phyloP scores from a whole-genome alignment of 2,888 invertebrate genomes.

The Isotomurus palustris region DNA sequence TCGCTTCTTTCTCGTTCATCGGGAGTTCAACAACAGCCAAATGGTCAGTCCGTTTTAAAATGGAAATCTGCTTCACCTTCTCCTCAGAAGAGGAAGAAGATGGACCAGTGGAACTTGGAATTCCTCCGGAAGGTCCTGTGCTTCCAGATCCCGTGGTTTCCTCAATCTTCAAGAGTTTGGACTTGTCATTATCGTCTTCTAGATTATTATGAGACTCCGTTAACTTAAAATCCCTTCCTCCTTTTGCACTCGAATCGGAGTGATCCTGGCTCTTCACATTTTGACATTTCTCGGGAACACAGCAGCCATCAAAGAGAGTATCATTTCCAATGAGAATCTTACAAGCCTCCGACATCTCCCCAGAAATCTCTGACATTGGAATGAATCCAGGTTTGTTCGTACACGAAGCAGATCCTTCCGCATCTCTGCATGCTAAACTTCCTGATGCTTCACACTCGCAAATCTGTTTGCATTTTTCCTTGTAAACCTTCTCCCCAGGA shows the following conservation, averaged over 20 bases:
- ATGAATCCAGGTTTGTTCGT: conserved; percentile 19
- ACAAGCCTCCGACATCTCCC: conserved; percentile 42
- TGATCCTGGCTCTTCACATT: conserved; percentile 34
- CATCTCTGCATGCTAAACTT: conserved; percentile 28
- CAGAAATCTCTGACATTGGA: conserved; percentile 39
- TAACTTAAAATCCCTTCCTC: conserved; percentile 41
- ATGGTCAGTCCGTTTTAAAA: conserved; percentile 38
- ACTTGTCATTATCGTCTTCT: conserved; percentile 28
- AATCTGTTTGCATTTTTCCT: conserved; percentile 32
- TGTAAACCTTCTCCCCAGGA: conserved; percentile 35
- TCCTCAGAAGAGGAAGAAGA: conserved; percentile 1
- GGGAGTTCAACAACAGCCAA: conserved; percentile 42
- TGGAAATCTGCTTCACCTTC: conserved; percentile 27
- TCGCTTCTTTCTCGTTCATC: conserved; percentile 37
- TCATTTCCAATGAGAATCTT: conserved; percentile 41
- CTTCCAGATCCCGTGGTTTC: conserved; percentile 13
- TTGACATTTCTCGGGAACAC: conserved; percentile 41
- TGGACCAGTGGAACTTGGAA: conserved; percentile 1
- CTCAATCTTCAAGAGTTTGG: not conserved
- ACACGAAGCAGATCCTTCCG: conserved; percentile 26
- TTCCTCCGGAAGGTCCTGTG: conserved; percentile 4
- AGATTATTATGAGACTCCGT: conserved; percentile 42
- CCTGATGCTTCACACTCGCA: conserved; percentile 40
- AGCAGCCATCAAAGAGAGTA: conserved; percentile 42
- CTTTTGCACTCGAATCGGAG: conserved; percentile 26